Evolutionary conservation across 2,888 invertebrate genomes (phyloP), one percentile per base, ranked within the genome.

Genomic region (Tyria jacobaeae): DNA sequence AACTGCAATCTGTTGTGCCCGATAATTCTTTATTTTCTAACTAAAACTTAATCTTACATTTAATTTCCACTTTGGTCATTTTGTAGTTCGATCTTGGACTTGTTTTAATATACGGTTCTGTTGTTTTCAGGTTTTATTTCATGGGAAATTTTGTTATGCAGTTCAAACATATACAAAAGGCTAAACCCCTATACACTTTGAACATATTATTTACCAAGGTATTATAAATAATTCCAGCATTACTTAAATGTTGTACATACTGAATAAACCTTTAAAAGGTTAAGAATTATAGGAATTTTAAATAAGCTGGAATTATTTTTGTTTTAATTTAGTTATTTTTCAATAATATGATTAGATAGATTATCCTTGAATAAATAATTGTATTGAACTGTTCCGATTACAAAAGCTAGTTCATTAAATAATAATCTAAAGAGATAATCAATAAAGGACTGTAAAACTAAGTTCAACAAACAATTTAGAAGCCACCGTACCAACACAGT

Each of bases 381-480:
- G 34, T 55, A 44, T 24, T 61, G 34, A 52, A 55, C 35, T 51
- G 60, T 24, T 54, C 60, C 47, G 57, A 63, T 62, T 37, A 60
- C 35, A 51, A 35, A n/a, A n/a, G n/a, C n/a, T n/a, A 55, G 7
- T 47, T 59, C 21, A n/a, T 47, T 39, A 12, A 68, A 56, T 57
- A 61, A 62, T 69, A 57, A 34, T 17, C 66, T 63, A 64, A 73
- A 64, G 71, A 80, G 80, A 81, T 82, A 81, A 82, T 83, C 80
- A 74, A 84, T 84, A 75, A 81, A 79, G 74, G 74, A 75, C 68
- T 80, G 77, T 61, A 68, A 76, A 75, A 79, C 80, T 79, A 79
- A 78, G 79, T 71, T 64, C 78, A 79, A 83, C 15, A 51, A 39
- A 25, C 31, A 41, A 24, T 37, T 58, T 57, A 50, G n/a, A 24